Conservation (phyloP, 2,797 vertebrate genomes). For the Bucorvus abyssinicus region DNA sequence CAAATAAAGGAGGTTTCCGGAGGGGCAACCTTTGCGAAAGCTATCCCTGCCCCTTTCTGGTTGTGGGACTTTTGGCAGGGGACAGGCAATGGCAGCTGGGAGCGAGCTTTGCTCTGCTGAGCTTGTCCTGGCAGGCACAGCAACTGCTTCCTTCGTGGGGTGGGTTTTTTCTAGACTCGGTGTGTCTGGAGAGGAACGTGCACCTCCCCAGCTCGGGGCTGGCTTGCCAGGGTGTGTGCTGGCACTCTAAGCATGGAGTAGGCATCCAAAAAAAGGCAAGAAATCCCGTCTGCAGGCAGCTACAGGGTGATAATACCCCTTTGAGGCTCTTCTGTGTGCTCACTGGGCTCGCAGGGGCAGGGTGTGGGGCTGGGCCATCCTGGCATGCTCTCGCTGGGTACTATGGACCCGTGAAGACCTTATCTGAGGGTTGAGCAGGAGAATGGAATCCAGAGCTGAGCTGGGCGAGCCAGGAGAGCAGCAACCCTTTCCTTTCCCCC, state of each 20-base stretch:
- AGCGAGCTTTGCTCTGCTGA: background rate
- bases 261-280: background rate
- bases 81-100: background rate
- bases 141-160: background rate
- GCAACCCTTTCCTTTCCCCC: background rate
- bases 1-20: rapidly evolving
- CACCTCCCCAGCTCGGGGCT: background rate
- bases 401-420: background rate
- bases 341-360: rapidly evolving
- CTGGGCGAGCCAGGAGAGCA: background rate
- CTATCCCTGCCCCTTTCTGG: background rate
- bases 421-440: background rate
- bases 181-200: background rate
- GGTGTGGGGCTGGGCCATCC: background rate
- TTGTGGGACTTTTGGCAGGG: background rate
- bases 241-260: background rate
- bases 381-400: background rate
- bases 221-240: background rate
- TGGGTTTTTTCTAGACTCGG: background rate
- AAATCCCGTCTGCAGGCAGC: background rate
- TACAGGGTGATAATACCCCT: background rate
- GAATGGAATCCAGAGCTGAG: background rate
- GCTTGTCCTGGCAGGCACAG: background rate
- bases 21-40: background rate
- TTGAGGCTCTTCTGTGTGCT: background rate